Evolutionary conservation across 2,113 vertebrate genomes (phyloP).

Genomic region (Furnarius figulus): DNA sequence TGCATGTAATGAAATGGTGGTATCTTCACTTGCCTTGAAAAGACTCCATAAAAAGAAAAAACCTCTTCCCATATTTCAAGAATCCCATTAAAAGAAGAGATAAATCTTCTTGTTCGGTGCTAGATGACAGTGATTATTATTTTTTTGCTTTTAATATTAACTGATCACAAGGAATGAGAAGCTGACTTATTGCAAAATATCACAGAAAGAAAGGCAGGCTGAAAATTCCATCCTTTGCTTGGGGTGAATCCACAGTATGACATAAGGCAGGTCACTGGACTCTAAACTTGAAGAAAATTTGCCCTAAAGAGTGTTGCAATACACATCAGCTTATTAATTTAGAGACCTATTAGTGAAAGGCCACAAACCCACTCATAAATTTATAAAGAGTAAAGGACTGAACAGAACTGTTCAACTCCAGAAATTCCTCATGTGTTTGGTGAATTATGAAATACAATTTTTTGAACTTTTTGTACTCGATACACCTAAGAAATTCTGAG

Average conservation of each 20-base stretch:
- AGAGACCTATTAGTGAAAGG: slow-evolving; percentile 38
- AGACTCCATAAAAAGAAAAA: background rate
- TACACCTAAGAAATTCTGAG: background rate
- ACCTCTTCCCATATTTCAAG: background rate
- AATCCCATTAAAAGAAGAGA: background rate
- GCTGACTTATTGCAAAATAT: background rate
- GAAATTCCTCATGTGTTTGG: background rate
- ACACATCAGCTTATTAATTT: slow-evolving; percentile 49
- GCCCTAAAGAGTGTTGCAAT: slow-evolving; percentile 33
- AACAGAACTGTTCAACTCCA: background rate
- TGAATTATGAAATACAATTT: slow-evolving; percentile 40
- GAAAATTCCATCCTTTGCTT: background rate
- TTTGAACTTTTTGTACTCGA: background rate
- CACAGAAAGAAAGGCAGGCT: background rate
- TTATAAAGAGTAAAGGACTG: slow-evolving; percentile 38
- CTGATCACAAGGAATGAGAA: background rate
- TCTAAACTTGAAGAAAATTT: slow-evolving; percentile 37
- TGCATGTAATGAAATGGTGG: accelerated
- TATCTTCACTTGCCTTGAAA: background rate
- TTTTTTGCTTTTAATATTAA: background rate
- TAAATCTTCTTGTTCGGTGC: background rate
- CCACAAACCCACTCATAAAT: slow-evolving; percentile 53
- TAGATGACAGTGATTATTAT: background rate
- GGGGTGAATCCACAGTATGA: background rate
- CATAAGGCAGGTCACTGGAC: background rate